A percentile compares a stretch with the other conserved stretches of the same genome.
phyloP scores from a whole-genome alignment of 2,888 invertebrate species.

The Enchytraeus crypticus region DNA sequence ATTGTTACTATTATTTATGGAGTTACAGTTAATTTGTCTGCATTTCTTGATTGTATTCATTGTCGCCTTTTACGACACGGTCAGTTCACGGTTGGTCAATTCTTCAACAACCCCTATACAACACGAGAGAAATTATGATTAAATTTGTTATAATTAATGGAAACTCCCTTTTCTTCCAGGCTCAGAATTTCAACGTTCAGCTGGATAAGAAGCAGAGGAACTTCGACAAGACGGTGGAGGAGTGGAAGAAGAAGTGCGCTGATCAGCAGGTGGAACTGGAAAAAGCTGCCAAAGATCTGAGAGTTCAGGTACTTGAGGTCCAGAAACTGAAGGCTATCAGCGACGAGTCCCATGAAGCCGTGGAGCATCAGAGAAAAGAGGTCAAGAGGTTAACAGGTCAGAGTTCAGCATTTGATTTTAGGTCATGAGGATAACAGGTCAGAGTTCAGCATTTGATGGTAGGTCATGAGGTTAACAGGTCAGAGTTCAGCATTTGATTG shows the following conservation, averaged over 20 bases:
- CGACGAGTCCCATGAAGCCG: conserved; percentile 9
- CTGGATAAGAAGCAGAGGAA: conserved; percentile 12
- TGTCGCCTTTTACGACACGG: no score
- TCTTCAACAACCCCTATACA: no score
- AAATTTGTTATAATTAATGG: no score
- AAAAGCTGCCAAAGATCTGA: conserved; percentile 8
- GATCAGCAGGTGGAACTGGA: conserved; percentile 12
- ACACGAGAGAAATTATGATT: no score
- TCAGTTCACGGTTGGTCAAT: no score
- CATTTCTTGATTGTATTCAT: no score
- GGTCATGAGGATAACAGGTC: no score
- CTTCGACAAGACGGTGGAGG: conserved; percentile 12
- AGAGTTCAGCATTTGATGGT: no score
- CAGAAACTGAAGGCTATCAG: conserved; percentile 12
- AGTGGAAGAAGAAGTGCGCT: conserved; percentile 13
- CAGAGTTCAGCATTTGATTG: neutral
- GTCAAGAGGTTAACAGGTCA: conserved; percentile 10
- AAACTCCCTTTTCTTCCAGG: conserved; percentile 5
- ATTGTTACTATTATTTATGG: no score
- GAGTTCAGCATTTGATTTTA: neutral
- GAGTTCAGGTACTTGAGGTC: conserved; percentile 1
- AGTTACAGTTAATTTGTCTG: no score
- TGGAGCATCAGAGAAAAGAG: conserved; percentile 13
- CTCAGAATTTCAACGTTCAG: conserved; percentile 13
- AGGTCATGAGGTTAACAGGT: conserved; percentile 11